A percentile compares a stretch with the other conserved stretches of the same genome.
Conservation (phyloP, 2,113 vertebrate species). For the Dolichotis patagonum region DNA sequence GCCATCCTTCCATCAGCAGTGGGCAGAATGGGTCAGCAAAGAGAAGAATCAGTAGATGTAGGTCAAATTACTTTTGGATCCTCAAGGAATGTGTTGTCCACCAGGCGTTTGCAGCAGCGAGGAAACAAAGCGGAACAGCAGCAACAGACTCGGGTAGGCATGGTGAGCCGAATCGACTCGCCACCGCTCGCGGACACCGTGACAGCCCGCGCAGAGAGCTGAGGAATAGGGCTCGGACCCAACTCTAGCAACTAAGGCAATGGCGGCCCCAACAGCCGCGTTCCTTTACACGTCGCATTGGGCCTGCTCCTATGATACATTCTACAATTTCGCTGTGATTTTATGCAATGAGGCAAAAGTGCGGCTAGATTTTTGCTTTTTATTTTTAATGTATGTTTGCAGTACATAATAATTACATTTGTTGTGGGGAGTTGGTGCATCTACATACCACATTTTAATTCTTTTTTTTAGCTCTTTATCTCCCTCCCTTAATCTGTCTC, state of each 20-base stretch:
- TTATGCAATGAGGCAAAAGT: neutral
- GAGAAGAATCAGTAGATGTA: constrained; percentile 69
- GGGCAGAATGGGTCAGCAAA: constrained; percentile 74
- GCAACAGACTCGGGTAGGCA: constrained; percentile 89
- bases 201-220: too few species aligned
- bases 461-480: neutral
- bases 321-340: neutral
- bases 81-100: constrained; percentile 99
- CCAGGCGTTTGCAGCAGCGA: constrained; percentile 97
- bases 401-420: neutral
- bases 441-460: neutral
- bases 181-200: too few species aligned
- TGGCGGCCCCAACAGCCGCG: too few species aligned
- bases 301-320: neutral
- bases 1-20: constrained; percentile 89
- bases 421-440: neutral
- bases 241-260: too few species aligned
- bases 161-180: too few species aligned
- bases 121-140: constrained; percentile 97
- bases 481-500: neutral
- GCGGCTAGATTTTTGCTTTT: neutral
- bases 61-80: constrained; percentile 94
- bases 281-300: too few species aligned
- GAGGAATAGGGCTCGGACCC: too few species aligned
- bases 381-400: neutral